A percentile compares a stretch with the other conserved stretches of the same genome.
phyloP scores from a whole-genome alignment of 2,797 vertebrate species.

The Acrossocheilus wenchowensis region DNA sequence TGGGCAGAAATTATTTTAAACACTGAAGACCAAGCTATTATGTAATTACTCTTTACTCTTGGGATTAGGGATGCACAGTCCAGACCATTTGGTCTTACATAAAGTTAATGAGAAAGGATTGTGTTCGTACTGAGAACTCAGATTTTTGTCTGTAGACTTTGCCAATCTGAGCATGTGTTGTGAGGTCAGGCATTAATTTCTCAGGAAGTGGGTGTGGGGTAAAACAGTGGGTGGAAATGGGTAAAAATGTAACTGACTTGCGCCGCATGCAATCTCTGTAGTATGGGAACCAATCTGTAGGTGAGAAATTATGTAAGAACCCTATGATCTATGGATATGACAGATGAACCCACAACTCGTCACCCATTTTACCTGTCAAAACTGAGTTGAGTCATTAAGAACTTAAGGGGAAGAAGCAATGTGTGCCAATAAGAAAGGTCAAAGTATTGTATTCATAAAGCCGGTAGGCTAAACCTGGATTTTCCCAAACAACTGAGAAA shows the following conservation, averaged over 20 bases:
- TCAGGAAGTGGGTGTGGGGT: conserved; percentile 62
- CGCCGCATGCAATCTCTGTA: conserved; percentile 25
- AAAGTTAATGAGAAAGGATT: background rate
- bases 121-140: background rate
- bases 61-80: background rate
- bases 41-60: background rate
- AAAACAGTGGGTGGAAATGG: background rate
- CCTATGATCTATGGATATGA: conserved; percentile 19
- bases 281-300: conserved; percentile 40
- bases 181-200: conserved; percentile 28
- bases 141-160: background rate
- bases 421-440: conserved; percentile 39
- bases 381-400: conserved; percentile 43
- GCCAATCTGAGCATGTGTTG: background rate
- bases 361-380: conserved; percentile 43
- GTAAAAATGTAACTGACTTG: conserved; percentile 15
- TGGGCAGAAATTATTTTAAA: background rate
- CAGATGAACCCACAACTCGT: conserved; percentile 23
- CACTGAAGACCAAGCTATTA: background rate
- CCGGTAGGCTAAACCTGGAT: conserved; percentile 20
- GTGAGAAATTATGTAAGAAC: conserved; percentile 21
- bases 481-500: conserved; percentile 5
- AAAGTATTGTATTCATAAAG: conserved; percentile 11
- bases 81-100: background rate
- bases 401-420: background rate